Evolutionary conservation across 2,888 invertebrate species (phyloP).

Genomic region (Diarsia brunnea): DNA sequence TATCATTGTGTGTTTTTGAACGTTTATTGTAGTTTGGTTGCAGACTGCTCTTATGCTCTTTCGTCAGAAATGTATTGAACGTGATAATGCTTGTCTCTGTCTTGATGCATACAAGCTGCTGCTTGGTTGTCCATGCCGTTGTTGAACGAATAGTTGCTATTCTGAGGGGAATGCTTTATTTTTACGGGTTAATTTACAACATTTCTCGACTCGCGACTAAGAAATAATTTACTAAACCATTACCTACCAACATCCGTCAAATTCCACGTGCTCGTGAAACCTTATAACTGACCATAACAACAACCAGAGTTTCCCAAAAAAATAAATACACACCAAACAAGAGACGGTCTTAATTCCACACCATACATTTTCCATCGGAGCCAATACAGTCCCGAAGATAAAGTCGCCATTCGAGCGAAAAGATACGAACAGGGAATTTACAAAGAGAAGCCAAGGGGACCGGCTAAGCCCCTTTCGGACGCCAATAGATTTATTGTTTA

Average conservation of each 20-base stretch:
- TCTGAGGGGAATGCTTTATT: not conserved
- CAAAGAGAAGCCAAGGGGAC: constrained; percentile 71
- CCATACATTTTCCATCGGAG: constrained; percentile 76
- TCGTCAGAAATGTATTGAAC: not conserved
- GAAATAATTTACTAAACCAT: not conserved
- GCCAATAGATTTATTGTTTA: constrained; percentile 84
- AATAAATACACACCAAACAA: constrained; percentile 53
- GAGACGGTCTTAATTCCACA: constrained; percentile 64
- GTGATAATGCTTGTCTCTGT: not conserved
- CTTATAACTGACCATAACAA: constrained; percentile 16
- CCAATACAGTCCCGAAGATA: constrained; percentile 75
- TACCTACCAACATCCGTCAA: not conserved
- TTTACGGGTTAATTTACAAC: not conserved
- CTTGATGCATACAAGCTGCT: not conserved
- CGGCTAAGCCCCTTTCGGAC: constrained; percentile 71
- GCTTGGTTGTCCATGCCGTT: not conserved
- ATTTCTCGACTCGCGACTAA: not conserved
- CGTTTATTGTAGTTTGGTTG: constrained; percentile 21
- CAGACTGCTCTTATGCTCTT: not conserved
- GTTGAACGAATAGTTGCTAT: not conserved
- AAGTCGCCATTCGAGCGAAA: constrained; percentile 78
- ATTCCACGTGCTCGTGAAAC: not conserved
- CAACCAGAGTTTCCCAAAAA: constrained; percentile 51
- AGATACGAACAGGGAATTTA: constrained; percentile 82
- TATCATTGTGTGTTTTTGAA: constrained; percentile 30